Base-by-base conservation (phyloP, 37 sponge, comb jelly and placozoan species). In the Dysidea cf. avara region DNA sequence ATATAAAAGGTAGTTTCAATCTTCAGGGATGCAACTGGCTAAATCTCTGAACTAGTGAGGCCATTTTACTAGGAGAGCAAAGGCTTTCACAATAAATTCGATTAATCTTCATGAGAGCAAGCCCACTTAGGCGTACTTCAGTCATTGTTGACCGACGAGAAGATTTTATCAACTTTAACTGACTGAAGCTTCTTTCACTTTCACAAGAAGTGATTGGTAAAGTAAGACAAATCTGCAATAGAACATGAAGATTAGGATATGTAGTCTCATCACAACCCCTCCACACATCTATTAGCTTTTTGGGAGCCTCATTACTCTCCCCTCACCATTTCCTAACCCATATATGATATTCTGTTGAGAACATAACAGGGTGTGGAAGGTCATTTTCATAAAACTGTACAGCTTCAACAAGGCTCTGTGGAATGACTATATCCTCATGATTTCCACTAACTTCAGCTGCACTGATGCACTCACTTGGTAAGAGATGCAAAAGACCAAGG, bases 401-500 rank as follows among this genome's bases (percentile, higher is more conserved):
- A 32, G 72, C 72, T 30, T 71, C n/a, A 14, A 57, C 72, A 5
- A 71, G 57, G 30, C 31, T 35, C 37, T 54, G 38, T 35, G 72
- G 72, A 71, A 54, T 36, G 38, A 48, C 12, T 4, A 49, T 39
- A 53, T 53, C 37, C 16, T 52, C 35, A 29, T n/a, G n/a, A n/a
- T n/a, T n/a, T n/a, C n/a, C n/a, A n/a, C n/a, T n/a, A 39, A 77
- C 31, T 29, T 32, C 53, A 36, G 65, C 62, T 5, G 5, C 46
- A 43, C 9, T 43, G 9, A 5, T 12, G 31, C 75, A 81, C 53
- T 83, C 76, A 67, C 69, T 75, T 12, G 76, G 83, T 7, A 75
- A 70, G 40, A 83, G 69, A 46, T 83, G 21, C 3, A 83, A 63
- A 21, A 83, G 76, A 34, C 76, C 83, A 13, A 56, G 4, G 39